A percentile compares a stretch with the other conserved stretches of the same genome.
These are phyloP conservation scores for Todiramphus saurophagus DNA, from an alignment of 2,113 vertebrate genomes.

Conservation along the genomic window DNA sequence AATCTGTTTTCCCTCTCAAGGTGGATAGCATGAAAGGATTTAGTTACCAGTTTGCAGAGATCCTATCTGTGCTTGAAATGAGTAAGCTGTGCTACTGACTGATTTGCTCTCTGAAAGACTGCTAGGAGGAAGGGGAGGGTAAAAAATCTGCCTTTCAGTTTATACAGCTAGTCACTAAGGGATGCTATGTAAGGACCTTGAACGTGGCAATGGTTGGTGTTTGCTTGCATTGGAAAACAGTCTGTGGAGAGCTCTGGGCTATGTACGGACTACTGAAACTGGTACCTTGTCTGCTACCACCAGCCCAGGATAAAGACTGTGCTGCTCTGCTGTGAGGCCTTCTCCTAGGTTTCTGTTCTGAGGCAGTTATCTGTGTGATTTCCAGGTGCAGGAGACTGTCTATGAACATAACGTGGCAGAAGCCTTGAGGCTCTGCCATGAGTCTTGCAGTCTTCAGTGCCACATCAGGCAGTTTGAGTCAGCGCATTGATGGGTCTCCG, in stretches of 20 bases:
- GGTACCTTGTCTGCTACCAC: neutral
- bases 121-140: neutral
- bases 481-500: neutral
- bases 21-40: neutral
- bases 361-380: neutral
- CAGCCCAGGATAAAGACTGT: neutral
- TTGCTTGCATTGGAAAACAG: neutral
- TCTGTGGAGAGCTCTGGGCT: neutral
- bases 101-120: neutral
- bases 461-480: neutral
- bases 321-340: neutral
- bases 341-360: neutral
- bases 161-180: neutral
- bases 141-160: neutral
- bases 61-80: neutral
- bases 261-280: neutral
- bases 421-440: neutral
- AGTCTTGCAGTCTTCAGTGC: neutral
- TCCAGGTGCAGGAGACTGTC: neutral
- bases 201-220: neutral
- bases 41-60: neutral
- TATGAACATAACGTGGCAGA: neutral
- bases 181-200: neutral
- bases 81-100: neutral
- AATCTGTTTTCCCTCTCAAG: neutral